phyloP scores from a whole-genome alignment of 1,140 invertebrate genomes.

The Drosophila fuyamai region DNA sequence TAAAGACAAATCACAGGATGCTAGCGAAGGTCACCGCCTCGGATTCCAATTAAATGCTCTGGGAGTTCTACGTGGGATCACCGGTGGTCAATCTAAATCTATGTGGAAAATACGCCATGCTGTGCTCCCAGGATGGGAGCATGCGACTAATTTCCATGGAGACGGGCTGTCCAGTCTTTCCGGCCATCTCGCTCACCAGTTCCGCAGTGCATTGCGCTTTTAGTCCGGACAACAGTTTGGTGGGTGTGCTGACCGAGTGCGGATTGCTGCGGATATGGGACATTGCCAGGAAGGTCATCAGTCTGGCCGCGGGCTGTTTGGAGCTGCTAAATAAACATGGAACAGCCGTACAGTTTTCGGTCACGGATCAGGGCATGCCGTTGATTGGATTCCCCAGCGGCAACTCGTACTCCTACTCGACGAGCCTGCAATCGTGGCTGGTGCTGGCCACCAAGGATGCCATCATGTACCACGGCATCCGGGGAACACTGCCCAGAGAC shows the following conservation, averaged over 20 bases:
- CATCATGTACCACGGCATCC: slow-evolving; percentile 74
- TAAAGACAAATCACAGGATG: slow-evolving; percentile 71
- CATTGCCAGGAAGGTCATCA: slow-evolving; percentile 41
- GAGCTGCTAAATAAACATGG: slow-evolving; percentile 72
- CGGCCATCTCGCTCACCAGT: slow-evolving; percentile 69
- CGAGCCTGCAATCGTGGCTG: slow-evolving; percentile 73
- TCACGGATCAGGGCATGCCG: slow-evolving; percentile 81
- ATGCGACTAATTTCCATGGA: slow-evolving; percentile 71
- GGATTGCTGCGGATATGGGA: slow-evolving; percentile 78
- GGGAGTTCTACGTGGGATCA: slow-evolving; percentile 72
- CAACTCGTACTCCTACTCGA: slow-evolving; percentile 77
- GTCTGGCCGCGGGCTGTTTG: slow-evolving; percentile 59
- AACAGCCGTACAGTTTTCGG: slow-evolving; percentile 59
- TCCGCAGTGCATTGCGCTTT: slow-evolving; percentile 75
- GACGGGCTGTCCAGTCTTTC: slow-evolving; percentile 71
- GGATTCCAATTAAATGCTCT: slow-evolving; percentile 44
- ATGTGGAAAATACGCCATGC: slow-evolving; percentile 76
- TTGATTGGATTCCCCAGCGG: slow-evolving; percentile 73
- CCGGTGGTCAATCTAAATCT: slow-evolving; percentile 80
- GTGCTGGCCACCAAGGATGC: slow-evolving; percentile 79
- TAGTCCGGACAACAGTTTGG: slow-evolving; percentile 69
- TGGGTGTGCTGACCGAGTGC: slow-evolving; percentile 77
- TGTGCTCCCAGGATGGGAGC: slow-evolving; percentile 78
- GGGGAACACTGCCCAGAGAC: slow-evolving; percentile 71
- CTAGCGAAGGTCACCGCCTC: slow-evolving; percentile 68